Percentiles rank a stretch among this genome's conserved stretches.
phyloP scores from a whole-genome alignment of 2,797 vertebrate genomes.

The Perodicticus potto region DNA sequence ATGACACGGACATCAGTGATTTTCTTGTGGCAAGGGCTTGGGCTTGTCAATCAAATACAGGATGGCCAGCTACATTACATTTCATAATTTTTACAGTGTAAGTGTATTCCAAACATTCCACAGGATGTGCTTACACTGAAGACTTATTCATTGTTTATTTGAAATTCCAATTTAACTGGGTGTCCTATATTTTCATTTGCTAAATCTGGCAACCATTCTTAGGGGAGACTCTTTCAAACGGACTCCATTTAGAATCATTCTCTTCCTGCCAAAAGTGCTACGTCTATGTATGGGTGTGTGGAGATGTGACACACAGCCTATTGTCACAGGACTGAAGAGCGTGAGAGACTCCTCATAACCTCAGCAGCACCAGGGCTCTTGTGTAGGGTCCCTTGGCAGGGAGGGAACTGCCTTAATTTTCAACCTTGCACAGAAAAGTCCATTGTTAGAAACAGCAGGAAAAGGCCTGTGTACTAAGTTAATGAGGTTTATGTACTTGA shows the following conservation, averaged over 20 bases:
- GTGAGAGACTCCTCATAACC: too few relatives aligned
- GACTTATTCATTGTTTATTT: neutral
- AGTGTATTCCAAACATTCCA: neutral
- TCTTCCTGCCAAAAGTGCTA: neutral
- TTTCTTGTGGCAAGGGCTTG: rapidly evolving
- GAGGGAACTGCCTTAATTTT: neutral
- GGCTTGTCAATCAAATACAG: neutral
- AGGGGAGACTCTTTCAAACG: neutral
- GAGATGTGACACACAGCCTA: neutral
- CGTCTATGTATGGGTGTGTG: neutral
- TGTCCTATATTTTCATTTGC: neutral
- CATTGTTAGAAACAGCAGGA: neutral
- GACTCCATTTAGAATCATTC: neutral
- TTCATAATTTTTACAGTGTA: neutral
- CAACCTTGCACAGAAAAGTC: neutral
- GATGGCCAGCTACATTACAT: neutral
- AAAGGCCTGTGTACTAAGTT: rapidly evolving
- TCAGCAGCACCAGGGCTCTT: too few relatives aligned
- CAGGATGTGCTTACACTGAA: neutral
- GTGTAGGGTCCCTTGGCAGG: neutral
- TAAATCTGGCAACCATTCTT: neutral
- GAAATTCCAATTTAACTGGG: neutral
- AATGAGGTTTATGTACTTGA: neutral
- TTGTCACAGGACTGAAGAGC: neutral
- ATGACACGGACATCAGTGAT: rapidly evolving